Evolutionary conservation across 2,888 invertebrate species (phyloP), one percentile per base, ranked within the genome.

Genomic region (Spilarctia lutea): DNA sequence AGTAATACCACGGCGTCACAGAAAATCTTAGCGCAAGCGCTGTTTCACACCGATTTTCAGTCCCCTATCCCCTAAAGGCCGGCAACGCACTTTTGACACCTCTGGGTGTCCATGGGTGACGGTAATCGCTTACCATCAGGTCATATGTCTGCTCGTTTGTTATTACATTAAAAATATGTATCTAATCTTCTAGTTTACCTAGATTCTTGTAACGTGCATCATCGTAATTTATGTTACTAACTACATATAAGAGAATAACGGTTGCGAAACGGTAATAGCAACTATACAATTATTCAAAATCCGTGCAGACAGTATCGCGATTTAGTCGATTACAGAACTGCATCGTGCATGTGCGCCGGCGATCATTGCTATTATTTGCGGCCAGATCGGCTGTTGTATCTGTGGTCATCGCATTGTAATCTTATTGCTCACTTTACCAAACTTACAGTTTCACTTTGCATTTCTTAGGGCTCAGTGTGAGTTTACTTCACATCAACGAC

Each of bases 321-420:
- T 85, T 86, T 83, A 71, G 82, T 79, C 83, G 79, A 82, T 86
- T 86, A 85, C 80, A 83, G 81, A 79, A 86, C 81, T 83, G 84
- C 87, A 84, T 81, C 74, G 86, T 81, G 83, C 83, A 86, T 86
- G 85, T 83, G 81, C 82, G 75, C 73, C 75, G 45, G 52, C 69
- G 77, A 81, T 84, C 79, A 88, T 86, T 87, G 85, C 84, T 83
- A 81, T 87, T 84, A 88, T 88, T 88, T 86, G 85, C 82, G 79
- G 87, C 83, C 75, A 74, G 79, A 81, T 83, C 83, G 76, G 77
- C 72, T 45, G 48, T 71, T 39, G 68, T 71, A 42, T 72, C 71
- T 82, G 78, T 77, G 79, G 80, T 82, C 81, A 82, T 82, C 71
- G 79, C 75, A 79, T 77, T 84, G 84, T 85, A 81, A 81, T 82